Conservation (phyloP, 2,888 invertebrate species). For the Corythucha ciliata region DNA sequence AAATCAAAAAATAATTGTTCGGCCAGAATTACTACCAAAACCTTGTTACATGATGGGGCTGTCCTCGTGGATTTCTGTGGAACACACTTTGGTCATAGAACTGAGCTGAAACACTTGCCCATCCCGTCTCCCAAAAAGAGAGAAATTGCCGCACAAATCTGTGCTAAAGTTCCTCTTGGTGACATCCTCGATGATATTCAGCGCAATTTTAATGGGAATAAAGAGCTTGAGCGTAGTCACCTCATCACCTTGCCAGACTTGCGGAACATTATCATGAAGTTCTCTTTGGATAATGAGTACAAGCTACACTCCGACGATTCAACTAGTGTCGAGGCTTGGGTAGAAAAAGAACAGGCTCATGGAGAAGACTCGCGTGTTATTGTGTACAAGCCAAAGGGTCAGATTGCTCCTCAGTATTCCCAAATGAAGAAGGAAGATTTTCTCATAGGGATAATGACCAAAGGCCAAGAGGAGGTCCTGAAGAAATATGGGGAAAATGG, state of each 20-base stretch:
- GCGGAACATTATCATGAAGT: background rate
- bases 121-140: constrained; percentile 11
- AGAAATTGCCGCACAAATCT: constrained; percentile 9
- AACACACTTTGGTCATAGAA: constrained; percentile 21
- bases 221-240: constrained; percentile 1
- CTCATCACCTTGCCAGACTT: constrained; percentile 9
- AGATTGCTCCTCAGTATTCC: constrained; percentile 18
- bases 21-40: constrained; percentile 2
- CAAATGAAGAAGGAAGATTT: constrained; percentile 32
- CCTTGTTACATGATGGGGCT: background rate
- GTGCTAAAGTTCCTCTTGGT: constrained; percentile 7
- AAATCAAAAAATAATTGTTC: background rate
- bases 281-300: background rate
- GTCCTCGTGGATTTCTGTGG: background rate
- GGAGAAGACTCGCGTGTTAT: background rate
- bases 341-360: background rate
- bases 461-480: constrained; percentile 32
- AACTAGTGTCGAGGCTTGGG: constrained; percentile 10
- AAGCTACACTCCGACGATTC: constrained; percentile 6
- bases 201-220: background rate
- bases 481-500: constrained; percentile 31
- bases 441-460: constrained; percentile 35
- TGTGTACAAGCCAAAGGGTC: constrained; percentile 30
- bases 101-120: constrained; percentile 11
- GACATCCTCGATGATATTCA: constrained; percentile 2